A percentile compares a stretch with the other conserved stretches of the same genome.
phyloP scores from a whole-genome alignment of 2,888 invertebrate genomes.

The Nemurella pictetii region DNA sequence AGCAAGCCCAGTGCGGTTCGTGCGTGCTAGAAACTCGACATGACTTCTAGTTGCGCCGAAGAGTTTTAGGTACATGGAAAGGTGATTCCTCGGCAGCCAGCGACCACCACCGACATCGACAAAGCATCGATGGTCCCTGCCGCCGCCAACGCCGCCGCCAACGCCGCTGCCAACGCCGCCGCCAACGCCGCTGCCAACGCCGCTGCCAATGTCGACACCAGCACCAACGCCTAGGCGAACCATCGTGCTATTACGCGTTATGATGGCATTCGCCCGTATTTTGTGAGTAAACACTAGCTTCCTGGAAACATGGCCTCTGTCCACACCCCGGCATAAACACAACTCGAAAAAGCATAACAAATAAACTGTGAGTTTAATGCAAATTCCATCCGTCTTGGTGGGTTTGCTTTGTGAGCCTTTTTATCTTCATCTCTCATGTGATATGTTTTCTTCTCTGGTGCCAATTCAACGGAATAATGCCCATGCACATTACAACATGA shows the following conservation, averaged over 20 bases:
- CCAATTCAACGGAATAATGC: neutral
- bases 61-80: too few relatives aligned
- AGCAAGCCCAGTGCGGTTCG: too few relatives aligned
- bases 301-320: constrained; percentile 42
- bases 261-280: constrained; percentile 39
- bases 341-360: constrained; percentile 43
- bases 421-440: neutral
- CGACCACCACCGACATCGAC: too few relatives aligned
- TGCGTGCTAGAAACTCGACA: too few relatives aligned
- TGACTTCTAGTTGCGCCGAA: too few relatives aligned
- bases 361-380: constrained; percentile 43
- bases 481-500: neutral
- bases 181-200: neutral
- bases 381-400: constrained; percentile 40
- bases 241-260: neutral
- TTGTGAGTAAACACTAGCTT: constrained; percentile 43
- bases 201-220: neutral
- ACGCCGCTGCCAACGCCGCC: neutral
- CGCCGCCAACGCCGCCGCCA: constrained; percentile 37
- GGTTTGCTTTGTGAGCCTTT: neutral
- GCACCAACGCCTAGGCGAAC: neutral
- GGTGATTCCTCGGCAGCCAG: too few relatives aligned
- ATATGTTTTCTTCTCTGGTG: neutral
- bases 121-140: constrained; percentile 33
- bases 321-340: constrained; percentile 43